A percentile compares a stretch with the other conserved stretches of the same genome.
phyloP scores from a whole-genome alignment of 2,113 vertebrate species.

The Aspidoscelis tigris region DNA sequence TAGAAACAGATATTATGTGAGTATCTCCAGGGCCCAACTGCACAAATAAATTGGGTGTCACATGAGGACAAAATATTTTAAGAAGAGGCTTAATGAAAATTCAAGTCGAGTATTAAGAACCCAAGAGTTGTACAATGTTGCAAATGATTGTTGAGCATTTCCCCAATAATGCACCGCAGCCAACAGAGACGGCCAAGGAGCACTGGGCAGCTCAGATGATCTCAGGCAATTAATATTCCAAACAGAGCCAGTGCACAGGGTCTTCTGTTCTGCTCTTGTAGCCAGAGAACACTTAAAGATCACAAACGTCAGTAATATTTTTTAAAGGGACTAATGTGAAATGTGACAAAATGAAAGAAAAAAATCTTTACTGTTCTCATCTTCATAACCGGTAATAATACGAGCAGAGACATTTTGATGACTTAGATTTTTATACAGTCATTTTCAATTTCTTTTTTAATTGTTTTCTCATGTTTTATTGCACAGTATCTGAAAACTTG shows the following conservation, averaged over 20 bases:
- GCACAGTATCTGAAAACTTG: not conserved
- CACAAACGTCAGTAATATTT: not conserved
- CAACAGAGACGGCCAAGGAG: not conserved
- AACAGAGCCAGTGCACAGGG: not conserved
- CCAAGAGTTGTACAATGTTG: not conserved
- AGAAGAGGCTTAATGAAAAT: not conserved
- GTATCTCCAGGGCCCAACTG: constrained; percentile 2
- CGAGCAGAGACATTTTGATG: not conserved
- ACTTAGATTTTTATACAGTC: not conserved
- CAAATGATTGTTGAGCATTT: not conserved
- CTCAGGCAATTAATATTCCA: not conserved
- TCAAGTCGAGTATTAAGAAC: not conserved
- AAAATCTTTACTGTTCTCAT: not conserved
- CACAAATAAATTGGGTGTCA: not conserved
- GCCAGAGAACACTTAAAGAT: not conserved
- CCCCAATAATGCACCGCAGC: not conserved
- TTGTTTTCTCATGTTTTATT: not conserved
- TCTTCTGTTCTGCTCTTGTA: not conserved
- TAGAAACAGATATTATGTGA: not conserved
- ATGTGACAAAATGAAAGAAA: not conserved
- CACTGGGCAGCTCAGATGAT: not conserved
- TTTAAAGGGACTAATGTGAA: not conserved
- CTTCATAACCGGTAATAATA: not conserved
- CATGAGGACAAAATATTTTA: constrained; percentile 1
- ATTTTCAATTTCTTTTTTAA: not conserved